Base-by-base conservation (phyloP, 2,797 vertebrate species). In the Esox masquinongy region DNA sequence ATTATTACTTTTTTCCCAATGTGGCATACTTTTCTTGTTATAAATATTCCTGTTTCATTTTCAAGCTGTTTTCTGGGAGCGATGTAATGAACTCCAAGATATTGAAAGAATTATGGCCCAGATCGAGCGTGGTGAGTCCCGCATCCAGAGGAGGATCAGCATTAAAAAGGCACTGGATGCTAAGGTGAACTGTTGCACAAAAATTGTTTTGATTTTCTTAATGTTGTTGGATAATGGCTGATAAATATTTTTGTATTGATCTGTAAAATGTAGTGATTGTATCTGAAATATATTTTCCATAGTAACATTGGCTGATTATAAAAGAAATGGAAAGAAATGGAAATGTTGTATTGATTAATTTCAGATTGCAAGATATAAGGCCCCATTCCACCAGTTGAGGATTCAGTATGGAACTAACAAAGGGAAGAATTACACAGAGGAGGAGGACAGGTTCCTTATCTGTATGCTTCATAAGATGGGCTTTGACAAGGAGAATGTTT, bases 381-480 rank as follows among this genome's bases (percentile, higher is more conserved):
- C 95, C 19, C 95, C 95, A 19, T 96, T 96, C 79, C 95, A 96
- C 83, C 95, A 96, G 82, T 70, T 96, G 73, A 93, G 95, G 47
- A 96, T 96, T 80, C 95, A 96, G 77, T 96, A 96, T 39, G 95
- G 95, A 77, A 96, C 95, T 53, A 96, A 95, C 90, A 96, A 96
- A 89, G 95, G 95, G 63, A 96, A 96, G 63, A 96, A 96, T 70
- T 96, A 96, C 83, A 96, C 95, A 0, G 95, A 96, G 73, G 95
- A 96, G 73, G 95, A 96, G 79, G 95, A 96, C 80, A 88, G 95
- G 39, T 96, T 96, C 84, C 87, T 96, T 82, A 96, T 96, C 83
- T 96, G 95, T 76, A 96, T 96, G 95, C 83, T 96, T 12, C 95
- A 96, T 88, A 96, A 96, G 90, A 96, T 95, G 95, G 95, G 95